phyloP scores from a whole-genome alignment of 2,888 invertebrate species.

The Yponomeuta sedellus region DNA sequence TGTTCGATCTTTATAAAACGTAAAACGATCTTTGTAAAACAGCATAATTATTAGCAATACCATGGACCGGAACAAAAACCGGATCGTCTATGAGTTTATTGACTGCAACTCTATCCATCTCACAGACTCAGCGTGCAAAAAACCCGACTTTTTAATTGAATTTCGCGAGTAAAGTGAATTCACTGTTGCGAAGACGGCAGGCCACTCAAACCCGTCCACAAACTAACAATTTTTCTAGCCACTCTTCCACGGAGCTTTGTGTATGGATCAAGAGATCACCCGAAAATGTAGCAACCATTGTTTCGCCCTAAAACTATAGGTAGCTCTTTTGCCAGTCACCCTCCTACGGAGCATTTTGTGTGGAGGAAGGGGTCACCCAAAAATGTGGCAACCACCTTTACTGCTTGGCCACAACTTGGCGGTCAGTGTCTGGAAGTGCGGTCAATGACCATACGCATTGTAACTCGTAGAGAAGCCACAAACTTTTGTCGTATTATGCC shows the following conservation, averaged over 20 bases:
- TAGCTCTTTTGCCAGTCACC: neutral
- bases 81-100: neutral
- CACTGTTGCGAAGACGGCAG: neutral
- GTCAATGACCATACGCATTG: slow-evolving; percentile 1
- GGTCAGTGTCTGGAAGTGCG: neutral
- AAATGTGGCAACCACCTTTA: neutral
- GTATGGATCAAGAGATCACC: neutral
- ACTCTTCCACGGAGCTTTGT: neutral
- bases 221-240: neutral
- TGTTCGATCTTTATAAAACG: too few species aligned
- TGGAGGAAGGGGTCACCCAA: neutral
- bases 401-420: neutral
- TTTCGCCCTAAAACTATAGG: neutral
- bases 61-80: neutral
- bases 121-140: neutral
- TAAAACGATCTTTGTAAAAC: too few species aligned
- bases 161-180: neutral
- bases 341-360: neutral
- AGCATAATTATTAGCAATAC: too few species aligned
- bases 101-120: neutral
- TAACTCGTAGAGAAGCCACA: neutral
- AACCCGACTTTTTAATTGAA: neutral
- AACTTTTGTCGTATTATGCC: neutral
- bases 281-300: neutral
- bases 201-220: neutral